A percentile compares a stretch with the other conserved stretches of the same genome.
These are phyloP conservation scores for Troides helena DNA, from an alignment of 2,888 invertebrate genomes.

Conservation along the genomic window DNA sequence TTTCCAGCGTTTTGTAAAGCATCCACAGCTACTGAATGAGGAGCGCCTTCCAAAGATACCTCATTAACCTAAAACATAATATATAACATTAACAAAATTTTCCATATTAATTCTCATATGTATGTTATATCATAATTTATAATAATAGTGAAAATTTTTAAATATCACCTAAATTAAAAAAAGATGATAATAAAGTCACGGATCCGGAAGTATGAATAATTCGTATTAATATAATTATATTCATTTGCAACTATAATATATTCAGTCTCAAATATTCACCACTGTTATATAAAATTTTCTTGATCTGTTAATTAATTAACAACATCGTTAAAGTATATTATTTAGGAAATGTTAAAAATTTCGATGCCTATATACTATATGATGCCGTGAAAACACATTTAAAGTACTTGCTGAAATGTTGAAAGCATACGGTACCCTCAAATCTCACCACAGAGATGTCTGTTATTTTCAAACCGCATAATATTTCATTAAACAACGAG, in stretches of 20 bases:
- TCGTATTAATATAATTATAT: background rate
- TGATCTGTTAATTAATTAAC: no score
- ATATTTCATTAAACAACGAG: slow-evolving; percentile 15
- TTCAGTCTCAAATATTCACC: background rate
- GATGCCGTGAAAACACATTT: background rate
- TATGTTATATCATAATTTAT: background rate
- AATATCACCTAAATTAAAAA: background rate
- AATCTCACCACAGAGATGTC: slow-evolving; percentile 10
- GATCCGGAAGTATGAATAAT: slow-evolving; percentile 1
- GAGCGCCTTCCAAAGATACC: slow-evolving; percentile 93
- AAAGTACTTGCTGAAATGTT: background rate
- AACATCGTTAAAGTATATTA: background rate
- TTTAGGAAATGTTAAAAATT: no score
- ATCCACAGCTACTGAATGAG: slow-evolving; percentile 96
- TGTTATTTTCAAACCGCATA: slow-evolving; percentile 9
- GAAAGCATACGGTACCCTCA: slow-evolving; percentile 13
- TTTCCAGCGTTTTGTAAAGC: slow-evolving; percentile 98
- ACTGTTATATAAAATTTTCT: background rate
- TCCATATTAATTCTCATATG: no score
- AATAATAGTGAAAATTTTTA: background rate
- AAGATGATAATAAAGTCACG: background rate
- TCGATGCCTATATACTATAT: background rate
- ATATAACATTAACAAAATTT: no score
- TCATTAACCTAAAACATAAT: slow-evolving; percentile 88
- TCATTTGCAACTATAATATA: background rate